These are phyloP conservation scores for Anhinga rufa DNA, from an alignment of 2,113 vertebrate genomes.

Conservation along the genomic window DNA sequence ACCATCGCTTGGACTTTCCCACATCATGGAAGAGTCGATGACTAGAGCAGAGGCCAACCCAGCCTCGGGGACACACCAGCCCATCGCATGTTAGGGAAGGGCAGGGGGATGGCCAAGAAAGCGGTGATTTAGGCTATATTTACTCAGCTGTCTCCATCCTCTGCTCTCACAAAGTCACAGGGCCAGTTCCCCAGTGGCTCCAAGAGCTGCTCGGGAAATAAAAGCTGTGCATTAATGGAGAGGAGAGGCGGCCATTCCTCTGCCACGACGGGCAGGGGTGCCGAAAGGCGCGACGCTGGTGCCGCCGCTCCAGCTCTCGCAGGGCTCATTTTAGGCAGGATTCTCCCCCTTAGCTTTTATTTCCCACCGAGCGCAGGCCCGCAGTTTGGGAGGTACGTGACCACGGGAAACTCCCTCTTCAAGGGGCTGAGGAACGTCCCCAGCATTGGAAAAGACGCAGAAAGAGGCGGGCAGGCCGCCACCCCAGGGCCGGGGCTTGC, in stretches of 20 bases:
- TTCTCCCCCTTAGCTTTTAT: not conserved
- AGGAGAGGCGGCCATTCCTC: not conserved
- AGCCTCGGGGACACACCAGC: slow-evolving; percentile 24
- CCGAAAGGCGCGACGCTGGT: not conserved
- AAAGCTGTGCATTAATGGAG: not conserved
- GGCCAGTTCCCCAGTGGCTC: slow-evolving; percentile 47
- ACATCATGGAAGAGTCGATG: not conserved
- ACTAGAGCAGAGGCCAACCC: not conserved
- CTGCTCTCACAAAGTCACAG: slow-evolving; percentile 51
- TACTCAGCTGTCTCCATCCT: slow-evolving; percentile 58
- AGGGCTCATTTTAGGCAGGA: not conserved
- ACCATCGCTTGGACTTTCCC: slow-evolving; percentile 11
- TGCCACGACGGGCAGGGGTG: not conserved
- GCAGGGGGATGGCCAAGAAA: slow-evolving; percentile 37
- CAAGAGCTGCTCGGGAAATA: not conserved
- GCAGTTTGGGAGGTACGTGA: not conserved
- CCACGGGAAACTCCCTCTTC: not conserved
- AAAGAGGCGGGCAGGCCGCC: not conserved
- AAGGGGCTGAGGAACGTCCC: not conserved
- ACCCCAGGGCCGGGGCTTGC: not conserved
- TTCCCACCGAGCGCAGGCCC: not conserved
- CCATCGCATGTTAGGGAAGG: not conserved
- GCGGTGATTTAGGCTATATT: slow-evolving; percentile 51
- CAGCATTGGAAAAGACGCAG: not conserved
- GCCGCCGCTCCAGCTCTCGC: not conserved